Base-by-base conservation (phyloP, 30 jellyfish, hydroid and myxozoan genomes). In the Calvadosia cruxmelitensis region DNA sequence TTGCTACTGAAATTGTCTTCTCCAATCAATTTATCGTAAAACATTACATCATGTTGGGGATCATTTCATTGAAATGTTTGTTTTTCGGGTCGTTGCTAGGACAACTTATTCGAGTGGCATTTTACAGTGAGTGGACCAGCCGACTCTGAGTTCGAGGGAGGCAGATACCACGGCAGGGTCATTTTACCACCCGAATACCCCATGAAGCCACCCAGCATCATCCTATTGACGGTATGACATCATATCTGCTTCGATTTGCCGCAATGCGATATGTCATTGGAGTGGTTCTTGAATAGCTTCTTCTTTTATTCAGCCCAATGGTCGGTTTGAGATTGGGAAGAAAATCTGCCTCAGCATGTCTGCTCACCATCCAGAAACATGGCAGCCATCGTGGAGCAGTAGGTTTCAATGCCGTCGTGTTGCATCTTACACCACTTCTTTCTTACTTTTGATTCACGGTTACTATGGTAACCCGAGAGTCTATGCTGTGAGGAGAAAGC, bases 311-410 rank as follows among this genome's bases (percentile, higher is more conserved):
- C 53, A 92, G 99, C 95, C 99, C 0, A 92, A 92, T 84, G 99
- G 99, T 28, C 63, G 99, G 35, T 92, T 92, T 84, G 95, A 92
- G 34, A 71, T 74, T 61, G 96, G 96, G 31, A 79, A 92, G 83
- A 84, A 83, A 51, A 92, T 92, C 0, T 92, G 99, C 62, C 66
- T 92, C 0, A 83, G 96, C 66, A 84, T 84, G 95, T 92, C 99
- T 3, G 95, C 95, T 0, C 95, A 83, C 53, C 99, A 92, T 72
- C 99, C 99, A 28, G 99, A 92, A 68, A 80, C 93, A 35, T 92
- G 99, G 99, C 96, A 84, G 85, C 99, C 99, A 62, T 92, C 96
- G 5, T 92, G 99, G 99, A 85, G 99, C 71, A 84, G 99, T 92
- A 80, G 64, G 94, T 49, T 30, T 15, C 30, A 7, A 7, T 29